These are phyloP conservation scores for Anguilla japonica DNA, from an alignment of 2,113 vertebrate genomes.

Conservation along the genomic window DNA sequence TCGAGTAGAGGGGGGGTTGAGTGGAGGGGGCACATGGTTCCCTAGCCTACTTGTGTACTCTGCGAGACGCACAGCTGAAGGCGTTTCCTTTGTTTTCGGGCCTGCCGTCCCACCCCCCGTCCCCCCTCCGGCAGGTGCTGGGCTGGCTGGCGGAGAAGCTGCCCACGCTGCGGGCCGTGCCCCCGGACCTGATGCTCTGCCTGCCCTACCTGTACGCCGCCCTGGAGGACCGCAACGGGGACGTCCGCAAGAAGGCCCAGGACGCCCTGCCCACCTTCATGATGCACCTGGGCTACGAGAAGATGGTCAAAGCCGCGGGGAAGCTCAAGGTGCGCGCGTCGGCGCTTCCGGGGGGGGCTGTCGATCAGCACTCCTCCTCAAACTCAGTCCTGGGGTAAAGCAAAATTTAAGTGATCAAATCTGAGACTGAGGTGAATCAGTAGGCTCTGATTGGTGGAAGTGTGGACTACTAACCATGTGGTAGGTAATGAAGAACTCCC, in stretches of 20 bases:
- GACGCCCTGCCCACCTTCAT: constrained; percentile 93
- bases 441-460: no score
- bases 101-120: not conserved
- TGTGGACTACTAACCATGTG: no score
- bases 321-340: constrained; percentile 83
- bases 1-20: no score
- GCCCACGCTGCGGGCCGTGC: constrained; percentile 79
- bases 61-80: no score
- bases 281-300: constrained; percentile 97
- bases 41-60: no score
- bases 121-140: constrained; percentile 73
- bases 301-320: constrained; percentile 89
- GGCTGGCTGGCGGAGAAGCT: constrained; percentile 94
- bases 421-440: no score
- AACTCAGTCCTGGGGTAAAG: no score
- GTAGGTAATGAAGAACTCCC: no score
- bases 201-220: constrained; percentile 87
- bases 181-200: constrained; percentile 84
- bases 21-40: no score
- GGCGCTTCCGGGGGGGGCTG: no score
- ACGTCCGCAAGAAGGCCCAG: constrained; percentile 95
- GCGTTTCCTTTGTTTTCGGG: no score
- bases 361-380: not conserved
- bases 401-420: not conserved
- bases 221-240: constrained; percentile 92